Percentiles rank a stretch among this genome's conserved stretches.
These are phyloP conservation scores for Xylota segnis DNA, from an alignment of 2,888 invertebrate genomes.

Conservation along the genomic window DNA sequence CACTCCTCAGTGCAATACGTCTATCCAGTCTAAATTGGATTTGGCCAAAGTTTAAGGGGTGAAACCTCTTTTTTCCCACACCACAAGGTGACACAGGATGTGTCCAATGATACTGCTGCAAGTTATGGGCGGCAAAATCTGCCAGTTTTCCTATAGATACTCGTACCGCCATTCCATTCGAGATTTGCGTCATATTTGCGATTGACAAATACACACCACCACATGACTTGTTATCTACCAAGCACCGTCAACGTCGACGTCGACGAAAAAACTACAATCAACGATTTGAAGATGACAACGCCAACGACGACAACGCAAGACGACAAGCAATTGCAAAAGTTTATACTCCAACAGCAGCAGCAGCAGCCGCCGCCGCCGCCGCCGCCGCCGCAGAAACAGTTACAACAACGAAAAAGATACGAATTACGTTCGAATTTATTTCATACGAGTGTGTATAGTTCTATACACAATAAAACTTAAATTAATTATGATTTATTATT, in stretches of 20 bases:
- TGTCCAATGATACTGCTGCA: not conserved
- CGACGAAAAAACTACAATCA: slow-evolving; percentile 51
- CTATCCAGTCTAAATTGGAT: not conserved
- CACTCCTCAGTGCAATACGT: not conserved
- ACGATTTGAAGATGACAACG: not conserved
- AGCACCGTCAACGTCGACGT: slow-evolving; percentile 11
- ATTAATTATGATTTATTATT: slow-evolving; percentile 75
- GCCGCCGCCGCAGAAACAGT: no score
- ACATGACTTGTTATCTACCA: slow-evolving; percentile 69
- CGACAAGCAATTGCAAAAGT: slow-evolving; percentile 45
- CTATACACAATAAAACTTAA: slow-evolving; percentile 55
- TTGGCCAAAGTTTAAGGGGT: not conserved
- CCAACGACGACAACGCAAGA: not conserved
- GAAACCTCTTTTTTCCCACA: not conserved
- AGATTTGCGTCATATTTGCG: slow-evolving; percentile 67
- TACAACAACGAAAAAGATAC: not conserved
- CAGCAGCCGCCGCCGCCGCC: no score
- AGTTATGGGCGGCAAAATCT: not conserved
- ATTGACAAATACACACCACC: slow-evolving; percentile 60
- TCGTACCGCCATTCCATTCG: not conserved
- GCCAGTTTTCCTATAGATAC: slow-evolving; percentile 7
- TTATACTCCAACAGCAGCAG: slow-evolving; percentile 9
- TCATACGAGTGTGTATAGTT: slow-evolving; percentile 23
- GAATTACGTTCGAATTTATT: slow-evolving; percentile 53
- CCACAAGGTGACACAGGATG: not conserved